Base-by-base conservation (phyloP, 2,888 invertebrate genomes). In the Ephialtes manifestator region DNA sequence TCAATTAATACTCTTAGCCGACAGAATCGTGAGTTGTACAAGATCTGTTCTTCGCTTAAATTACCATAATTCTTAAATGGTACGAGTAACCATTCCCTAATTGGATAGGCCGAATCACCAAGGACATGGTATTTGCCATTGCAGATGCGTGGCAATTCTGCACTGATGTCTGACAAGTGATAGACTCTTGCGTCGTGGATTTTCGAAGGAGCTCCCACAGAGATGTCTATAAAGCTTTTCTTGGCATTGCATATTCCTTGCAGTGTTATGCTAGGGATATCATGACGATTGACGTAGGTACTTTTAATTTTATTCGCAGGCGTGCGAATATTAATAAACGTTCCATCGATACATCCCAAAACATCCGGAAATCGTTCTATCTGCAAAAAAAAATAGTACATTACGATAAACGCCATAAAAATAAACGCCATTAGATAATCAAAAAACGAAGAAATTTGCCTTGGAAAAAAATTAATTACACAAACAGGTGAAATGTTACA, bases 51-150 rank as follows among this genome's bases (percentile, higher is more conserved):
- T 24, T 82, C 24, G 24, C 24, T 24, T 24, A 24, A 24, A 24
- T 24, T 24, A 1, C 24, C 24, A 24, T 24, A 24, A 24, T 24
- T 24, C 24, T 24, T 24, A 24, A 24, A 24, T 1, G 24, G 24
- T 24, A 24, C 24, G 24, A 24, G 24, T 24, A 24, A 24, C 24
- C 24, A 24, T 24, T 24, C 48, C 5, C 71, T 51, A 43, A 88
- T 31, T 0, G 90, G 87, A 78, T 93, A 92, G 5, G 90, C 90
- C 48, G 87, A 85, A 83, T 90, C 89, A 46, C 90, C 89, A 18
- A 90, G 24, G n/a, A 90, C 48, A 81, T 84, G 85, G 48, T 67
- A 76, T n/a, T 79, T 70, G 11, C 60, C 43, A 10, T 76, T 65
- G 48, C 82, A 43, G 8, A 88, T 86, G 18, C 55, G 15, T 60